Conservation (phyloP, 2,113 vertebrate genomes). For the Oryzias celebensis region DNA sequence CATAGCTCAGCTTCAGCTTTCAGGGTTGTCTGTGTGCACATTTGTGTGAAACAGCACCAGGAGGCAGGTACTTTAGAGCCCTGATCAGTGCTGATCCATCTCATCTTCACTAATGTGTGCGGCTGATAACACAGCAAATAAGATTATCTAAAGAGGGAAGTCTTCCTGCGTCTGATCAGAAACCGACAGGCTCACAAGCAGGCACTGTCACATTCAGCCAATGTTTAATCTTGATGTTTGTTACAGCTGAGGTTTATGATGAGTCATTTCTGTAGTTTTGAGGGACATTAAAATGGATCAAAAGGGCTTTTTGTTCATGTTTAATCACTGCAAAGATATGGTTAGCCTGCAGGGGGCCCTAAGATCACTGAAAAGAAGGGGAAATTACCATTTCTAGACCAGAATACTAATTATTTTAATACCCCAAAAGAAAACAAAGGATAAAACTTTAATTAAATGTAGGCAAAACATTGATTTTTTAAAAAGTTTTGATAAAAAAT, state of each 20-base stretch:
- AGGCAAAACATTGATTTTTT: too few relatives aligned
- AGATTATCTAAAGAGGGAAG: conserved; percentile 67
- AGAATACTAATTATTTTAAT: too few relatives aligned
- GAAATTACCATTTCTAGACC: too few relatives aligned
- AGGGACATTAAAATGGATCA: conserved; percentile 14
- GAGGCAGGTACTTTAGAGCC: conserved; percentile 29
- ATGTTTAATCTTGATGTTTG: conserved; percentile 16
- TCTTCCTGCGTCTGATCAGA: conserved; percentile 54
- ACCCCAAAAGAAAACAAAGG: too few relatives aligned
- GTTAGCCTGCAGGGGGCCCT: neutral
- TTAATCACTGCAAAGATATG: neutral
- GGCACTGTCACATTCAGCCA: neutral
- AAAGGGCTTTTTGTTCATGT: conserved; percentile 7
- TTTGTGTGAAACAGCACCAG: conserved; percentile 40
- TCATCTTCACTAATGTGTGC: conserved; percentile 55
- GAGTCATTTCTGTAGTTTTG: conserved; percentile 8
- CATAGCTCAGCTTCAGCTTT: conserved; percentile 30
- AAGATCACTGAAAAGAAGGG: too few relatives aligned
- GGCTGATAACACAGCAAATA: conserved; percentile 59
- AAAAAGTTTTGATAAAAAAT: too few relatives aligned
- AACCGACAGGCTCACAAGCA: conserved; percentile 12
- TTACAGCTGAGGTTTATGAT: conserved; percentile 44
- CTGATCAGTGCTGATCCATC: conserved; percentile 63
- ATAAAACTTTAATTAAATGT: too few relatives aligned
- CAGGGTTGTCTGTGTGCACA: conserved; percentile 10